Base-by-base conservation (phyloP, 2,113 vertebrate genomes). In the Setophaga kirtlandii region DNA sequence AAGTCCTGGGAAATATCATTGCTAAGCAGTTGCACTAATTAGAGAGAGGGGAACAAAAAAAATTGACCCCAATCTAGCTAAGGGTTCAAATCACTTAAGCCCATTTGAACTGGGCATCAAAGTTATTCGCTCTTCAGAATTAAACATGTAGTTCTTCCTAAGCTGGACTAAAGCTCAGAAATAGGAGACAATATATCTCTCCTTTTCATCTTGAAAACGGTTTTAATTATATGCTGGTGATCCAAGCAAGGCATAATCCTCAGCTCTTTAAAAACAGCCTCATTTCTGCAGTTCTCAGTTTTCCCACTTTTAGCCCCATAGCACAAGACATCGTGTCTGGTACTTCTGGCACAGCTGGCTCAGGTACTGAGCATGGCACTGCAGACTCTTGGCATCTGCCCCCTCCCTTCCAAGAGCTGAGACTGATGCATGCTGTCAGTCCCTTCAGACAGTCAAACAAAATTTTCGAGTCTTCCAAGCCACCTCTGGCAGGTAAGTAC, bases 1-100 rank as follows among this genome's bases (percentile, higher is more conserved):
- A 89, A 91, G 78, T 77, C 87, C 44, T 70, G 80, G 73, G 83
- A 90, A 94, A 84, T 92, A 89, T 87, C 93, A 93, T 84, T 75
- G 41, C 88, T 87, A 90, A 90, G 90, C 62, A 76, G 73, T 42
- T 75, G 53, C 53, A 33, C 80, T 92, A 89, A 96, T 95, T 93
- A 94, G 63, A 90, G 83, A 53, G 47, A 46, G 5, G 0, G 14
- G 14, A 14, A 7, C 30, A 86, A 73, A 49, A 85, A 93, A 80
- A 47, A 5, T 59, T 52, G 62, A 93, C 92, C 92, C 22, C 53
- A 90, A 76, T 90, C 86, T 87, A 87, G 73, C 44, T 94, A 74
- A 94, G 83, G 77, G 65, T 47, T 83, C 56, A 67, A 83, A 64
- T 71, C 89, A 64, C 52, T 93, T 68, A 64, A 89, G 83, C 35